A percentile compares a stretch with the other conserved stretches of the same genome.
These are phyloP conservation scores for Kuschelorhynchus macadamiae DNA, from an alignment of 2,888 invertebrate genomes.

Conservation along the genomic window DNA sequence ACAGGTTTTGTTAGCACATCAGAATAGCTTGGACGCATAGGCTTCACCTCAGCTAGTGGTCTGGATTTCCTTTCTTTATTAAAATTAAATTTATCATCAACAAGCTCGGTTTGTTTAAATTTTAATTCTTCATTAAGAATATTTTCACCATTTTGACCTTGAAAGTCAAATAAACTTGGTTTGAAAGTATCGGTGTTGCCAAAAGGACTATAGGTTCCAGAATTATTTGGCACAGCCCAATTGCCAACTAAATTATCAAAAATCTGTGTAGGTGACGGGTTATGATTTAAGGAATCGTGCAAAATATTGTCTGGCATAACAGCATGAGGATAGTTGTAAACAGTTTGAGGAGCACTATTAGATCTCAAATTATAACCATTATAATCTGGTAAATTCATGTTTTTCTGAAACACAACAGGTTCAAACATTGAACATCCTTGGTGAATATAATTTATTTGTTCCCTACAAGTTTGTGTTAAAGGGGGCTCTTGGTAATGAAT, in stretches of 20 bases:
- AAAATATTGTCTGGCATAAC: conserved; percentile 34
- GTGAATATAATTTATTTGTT: conserved; percentile 55
- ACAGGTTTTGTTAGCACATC: conserved; percentile 82
- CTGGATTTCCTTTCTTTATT: conserved; percentile 74
- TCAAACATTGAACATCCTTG: conserved; percentile 54
- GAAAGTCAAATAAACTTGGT: conserved; percentile 64
- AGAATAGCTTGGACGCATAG: conserved; percentile 89
- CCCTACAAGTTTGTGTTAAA: conserved; percentile 42
- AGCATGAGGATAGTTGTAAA: conserved; percentile 48
- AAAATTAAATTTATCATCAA: conserved; percentile 69
- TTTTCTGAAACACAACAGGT: conserved; percentile 54
- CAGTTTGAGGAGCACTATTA: conserved; percentile 49
- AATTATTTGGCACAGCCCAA: conserved; percentile 78
- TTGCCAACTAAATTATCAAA: conserved; percentile 82
- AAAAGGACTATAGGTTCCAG: conserved; percentile 82
- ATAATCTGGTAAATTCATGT: conserved; percentile 47
- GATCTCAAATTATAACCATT: conserved; percentile 39
- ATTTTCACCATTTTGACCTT: conserved; percentile 59
- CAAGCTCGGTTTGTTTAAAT: conserved; percentile 53
- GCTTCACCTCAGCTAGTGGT: conserved; percentile 88
- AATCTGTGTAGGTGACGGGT: conserved; percentile 66
- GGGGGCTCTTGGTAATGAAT: conserved; percentile 54
- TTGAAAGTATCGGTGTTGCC: conserved; percentile 72
- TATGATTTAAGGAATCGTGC: conserved; percentile 48
- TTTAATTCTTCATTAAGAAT: conserved; percentile 63